Conservation (phyloP, 1,140 invertebrate genomes). For the Medauroidea extradentata region DNA sequence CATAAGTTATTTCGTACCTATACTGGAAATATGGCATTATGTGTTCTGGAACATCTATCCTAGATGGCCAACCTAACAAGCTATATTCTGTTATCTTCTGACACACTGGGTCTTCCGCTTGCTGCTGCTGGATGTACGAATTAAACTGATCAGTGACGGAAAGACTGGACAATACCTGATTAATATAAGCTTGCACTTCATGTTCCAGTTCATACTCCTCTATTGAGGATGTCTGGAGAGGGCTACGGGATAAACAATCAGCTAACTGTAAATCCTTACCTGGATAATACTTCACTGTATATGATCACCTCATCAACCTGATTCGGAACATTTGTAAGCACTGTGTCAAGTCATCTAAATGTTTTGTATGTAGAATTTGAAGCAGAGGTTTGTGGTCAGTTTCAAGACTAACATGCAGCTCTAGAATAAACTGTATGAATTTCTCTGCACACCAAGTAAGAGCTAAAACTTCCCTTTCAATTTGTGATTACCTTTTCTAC, state of each 20-base stretch:
- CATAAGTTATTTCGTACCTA: conserved; percentile 15
- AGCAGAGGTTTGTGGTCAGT: conserved; percentile 36
- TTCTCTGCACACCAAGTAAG: too few species aligned
- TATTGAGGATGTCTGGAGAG: too few species aligned
- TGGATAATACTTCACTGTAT: too few species aligned
- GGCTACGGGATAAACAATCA: too few species aligned
- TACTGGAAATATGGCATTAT: conserved; percentile 20
- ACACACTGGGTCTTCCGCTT: conserved; percentile 23
- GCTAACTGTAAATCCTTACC: too few species aligned
- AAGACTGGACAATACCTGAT: too few species aligned
- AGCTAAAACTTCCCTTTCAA: too few species aligned
- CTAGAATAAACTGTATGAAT: conserved; percentile 25
- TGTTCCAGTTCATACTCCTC: too few species aligned
- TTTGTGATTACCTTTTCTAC: too few species aligned
- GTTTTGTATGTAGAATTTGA: conserved; percentile 25
- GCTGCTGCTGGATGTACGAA: conserved; percentile 31
- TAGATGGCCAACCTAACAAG: conserved; percentile 20
- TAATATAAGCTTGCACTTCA: too few species aligned
- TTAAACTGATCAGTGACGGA: conserved; percentile 22
- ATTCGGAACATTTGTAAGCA: conserved; percentile 40
- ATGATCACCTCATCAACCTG: neutral
- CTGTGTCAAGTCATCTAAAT: conserved; percentile 32
- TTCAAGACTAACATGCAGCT: conserved; percentile 24
- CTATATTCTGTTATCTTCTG: conserved; percentile 17
- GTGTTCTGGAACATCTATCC: conserved; percentile 7